Evolutionary conservation across 1,140 invertebrate species (phyloP).

Genomic region (Ectropis grisescens): DNA sequence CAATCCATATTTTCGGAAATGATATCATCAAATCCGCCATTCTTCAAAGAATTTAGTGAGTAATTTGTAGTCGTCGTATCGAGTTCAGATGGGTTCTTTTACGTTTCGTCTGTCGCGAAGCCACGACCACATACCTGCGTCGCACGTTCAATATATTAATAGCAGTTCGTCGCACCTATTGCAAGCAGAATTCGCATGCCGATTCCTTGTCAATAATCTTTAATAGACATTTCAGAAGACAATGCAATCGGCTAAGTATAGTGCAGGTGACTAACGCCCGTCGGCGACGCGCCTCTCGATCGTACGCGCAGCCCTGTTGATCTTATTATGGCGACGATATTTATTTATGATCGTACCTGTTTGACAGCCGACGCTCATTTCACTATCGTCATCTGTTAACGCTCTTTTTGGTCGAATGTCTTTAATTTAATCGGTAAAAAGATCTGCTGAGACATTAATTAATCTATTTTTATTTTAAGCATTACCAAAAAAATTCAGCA

Average conservation of each 20-base stretch:
- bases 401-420: conserved; percentile 3
- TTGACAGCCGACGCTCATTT: conserved; percentile 42
- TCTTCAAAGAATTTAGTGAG: too few relatives aligned
- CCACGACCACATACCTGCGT: conserved; percentile 31
- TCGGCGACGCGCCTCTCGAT: conserved; percentile 22
- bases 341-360: conserved; percentile 51
- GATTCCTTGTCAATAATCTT: conserved; percentile 68
- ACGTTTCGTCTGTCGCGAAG: too few relatives aligned
- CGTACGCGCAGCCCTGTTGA: conserved; percentile 52
- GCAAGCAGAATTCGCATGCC: conserved; percentile 58
- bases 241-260: conserved; percentile 66
- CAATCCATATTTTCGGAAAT: too few relatives aligned
- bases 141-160: conserved; percentile 61
- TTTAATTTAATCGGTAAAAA: background rate
- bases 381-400: conserved; percentile 7
- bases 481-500: conserved; percentile 53
- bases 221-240: conserved; percentile 70
- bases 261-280: conserved; percentile 55
- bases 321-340: conserved; percentile 64
- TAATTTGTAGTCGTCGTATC: too few relatives aligned
- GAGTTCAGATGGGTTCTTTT: too few relatives aligned
- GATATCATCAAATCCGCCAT: too few relatives aligned
- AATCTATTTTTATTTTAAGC: conserved; percentile 21
- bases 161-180: conserved; percentile 62
- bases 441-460: conserved; percentile 2